Evolutionary conservation across 2,888 invertebrate genomes (phyloP).

Genomic region (Branchipolynoe longqiensis): DNA sequence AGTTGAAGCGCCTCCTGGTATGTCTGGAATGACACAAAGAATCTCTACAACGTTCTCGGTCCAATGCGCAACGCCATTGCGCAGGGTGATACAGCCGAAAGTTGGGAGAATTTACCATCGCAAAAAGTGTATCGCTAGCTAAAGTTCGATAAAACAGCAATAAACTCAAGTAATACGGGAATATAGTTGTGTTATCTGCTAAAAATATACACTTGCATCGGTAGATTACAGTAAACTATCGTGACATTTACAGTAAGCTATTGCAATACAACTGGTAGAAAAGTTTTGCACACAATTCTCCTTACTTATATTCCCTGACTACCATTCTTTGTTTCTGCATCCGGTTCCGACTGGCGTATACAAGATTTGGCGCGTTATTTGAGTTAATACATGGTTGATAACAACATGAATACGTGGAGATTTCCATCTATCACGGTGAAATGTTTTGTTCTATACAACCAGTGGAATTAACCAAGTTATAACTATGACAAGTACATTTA

Average conservation of each 20-base stretch:
- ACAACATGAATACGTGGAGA: too few species aligned
- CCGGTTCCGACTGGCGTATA: slow-evolving; percentile 32
- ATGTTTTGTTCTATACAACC: too few species aligned
- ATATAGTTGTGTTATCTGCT: neutral
- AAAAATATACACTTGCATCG: too few species aligned
- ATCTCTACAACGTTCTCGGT: slow-evolving; percentile 92
- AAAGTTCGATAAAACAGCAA: neutral
- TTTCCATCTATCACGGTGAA: too few species aligned
- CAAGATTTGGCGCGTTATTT: slow-evolving; percentile 7
- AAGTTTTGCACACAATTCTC: slow-evolving; percentile 39
- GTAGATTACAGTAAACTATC: neutral
- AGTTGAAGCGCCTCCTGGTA: slow-evolving; percentile 87
- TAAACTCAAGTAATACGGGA: neutral
- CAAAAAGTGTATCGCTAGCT: slow-evolving; percentile 2
- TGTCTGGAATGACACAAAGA: slow-evolving; percentile 98
- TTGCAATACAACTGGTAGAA: slow-evolving; percentile 21
- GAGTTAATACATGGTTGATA: neutral
- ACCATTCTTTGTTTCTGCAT: slow-evolving; percentile 40
- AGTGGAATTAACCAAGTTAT: too few species aligned
- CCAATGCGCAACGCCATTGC: slow-evolving; percentile 77
- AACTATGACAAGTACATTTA: too few species aligned
- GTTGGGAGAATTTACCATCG: slow-evolving; percentile 63
- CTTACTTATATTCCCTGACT: neutral
- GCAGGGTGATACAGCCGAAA: slow-evolving; percentile 72
- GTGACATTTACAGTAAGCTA: neutral